Evolutionary conservation across 2,797 vertebrate species (phyloP), one percentile per base, ranked within the genome.

Genomic region (Anisognathus igniventris): DNA sequence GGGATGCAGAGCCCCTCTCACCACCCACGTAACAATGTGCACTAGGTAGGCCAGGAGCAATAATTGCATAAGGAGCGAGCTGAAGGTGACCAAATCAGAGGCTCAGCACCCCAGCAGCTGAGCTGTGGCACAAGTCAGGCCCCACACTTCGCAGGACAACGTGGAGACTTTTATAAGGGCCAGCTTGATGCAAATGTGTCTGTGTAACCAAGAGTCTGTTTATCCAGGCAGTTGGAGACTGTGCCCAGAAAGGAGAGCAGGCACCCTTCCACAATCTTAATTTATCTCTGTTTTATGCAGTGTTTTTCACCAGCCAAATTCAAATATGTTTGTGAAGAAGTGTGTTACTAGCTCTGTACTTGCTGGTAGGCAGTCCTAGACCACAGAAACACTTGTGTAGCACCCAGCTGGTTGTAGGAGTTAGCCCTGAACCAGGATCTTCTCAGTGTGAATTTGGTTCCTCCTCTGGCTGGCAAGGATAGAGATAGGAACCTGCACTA

Each of bases 371-470:
- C 70, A 84, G 23, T 72, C 51, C 76, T 57, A 62, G 83, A 65
- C 35, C 40, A 88, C 56, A 56, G 2, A 72, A 78, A 90, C 48
- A 27, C 75, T 90, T 74, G 79, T 88, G 37, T 93, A 86, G 37
- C 70, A 87, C 78, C 74, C 74, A 94, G 51, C 71, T 90, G 91
- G 66, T 81, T 67, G 77, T 84, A 85, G 81, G 87, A 89, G 67
- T 79, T 84, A 75, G 47, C 47, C 56, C 78, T 70, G 66, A 84
- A 56, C 39, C 35, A 47, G 50, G 25, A 77, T 58, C 37, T 40
- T 79, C 47, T 42, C 5, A 6, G 24, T 79, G 67, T 73, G 64
- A 94, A 78, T 74, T 57, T 62, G 58, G 37, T 75, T 78, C 56
- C 42, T 88, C 30, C 33, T 61, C 74, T 84, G 58, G 25, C 57